Base-by-base conservation (phyloP, 92 coral and sea anemone species). In the Zoanthus solanderi region DNA sequence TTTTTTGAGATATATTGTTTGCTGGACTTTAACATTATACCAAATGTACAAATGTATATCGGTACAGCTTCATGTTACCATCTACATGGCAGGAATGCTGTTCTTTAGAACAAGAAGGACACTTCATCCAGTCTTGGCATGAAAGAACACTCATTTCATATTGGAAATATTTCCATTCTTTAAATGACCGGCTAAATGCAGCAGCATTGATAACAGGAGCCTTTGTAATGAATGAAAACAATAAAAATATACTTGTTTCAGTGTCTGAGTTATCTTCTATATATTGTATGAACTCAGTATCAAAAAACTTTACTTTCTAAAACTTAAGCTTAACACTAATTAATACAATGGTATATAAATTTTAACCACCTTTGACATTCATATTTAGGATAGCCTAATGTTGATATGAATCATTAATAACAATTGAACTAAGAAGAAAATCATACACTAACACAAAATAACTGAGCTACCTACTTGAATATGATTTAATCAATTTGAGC, bases 11-110 rank as follows among this genome's bases (percentile, higher is more conserved):
- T 37, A 37, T 37, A 37, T 37, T 37, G 42, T 37, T 37, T 37
- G 42, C 2, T 4, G 42, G 42, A 37, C 42, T 37, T 37, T 37
- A 37, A 37, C 1, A 37, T 37, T 37, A 0, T 37, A 37, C 42
- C 42, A 37, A 37, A 37, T 37, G 4, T 37, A 37, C 42, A 37
- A 37, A 37, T 28, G 90, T 87, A 76, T 83, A 94, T 11, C 92
- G 71, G 58, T 94, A 87, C 34, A 94, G 83, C 61, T 94, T 94
- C 94, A 94, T 94, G 88, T 94, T 94, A 5, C 94, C 96, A 89
- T 91, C 94, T 5, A 89, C 89, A 78, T 93, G 96, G 72, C 86
- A 88, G 12, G 96, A 92, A 34, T 89, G 93, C 78, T 93, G 96
- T 18, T 76, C 53, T 13, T 42, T 18, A 1, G 90, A 54, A 73